Conservation (phyloP, 1,140 invertebrate genomes). For the Dreissena polymorpha region DNA sequence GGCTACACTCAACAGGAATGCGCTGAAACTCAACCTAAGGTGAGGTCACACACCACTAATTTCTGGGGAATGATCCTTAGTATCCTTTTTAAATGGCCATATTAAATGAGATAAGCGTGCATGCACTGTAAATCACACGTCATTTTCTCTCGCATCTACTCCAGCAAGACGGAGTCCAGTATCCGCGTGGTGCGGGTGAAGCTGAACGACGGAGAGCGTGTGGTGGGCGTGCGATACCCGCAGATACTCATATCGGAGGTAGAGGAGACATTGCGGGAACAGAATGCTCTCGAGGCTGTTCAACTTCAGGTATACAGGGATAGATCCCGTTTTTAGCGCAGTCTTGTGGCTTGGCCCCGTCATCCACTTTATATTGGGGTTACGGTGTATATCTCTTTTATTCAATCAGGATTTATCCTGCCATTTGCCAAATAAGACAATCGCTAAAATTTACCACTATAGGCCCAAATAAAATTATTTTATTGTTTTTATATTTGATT, state of each 20-base stretch:
- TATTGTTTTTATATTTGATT: too few relatives aligned
- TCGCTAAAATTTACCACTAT: too few relatives aligned
- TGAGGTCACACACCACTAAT: constrained; percentile 45
- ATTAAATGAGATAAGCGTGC: too few relatives aligned
- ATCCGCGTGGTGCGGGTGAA: constrained; percentile 75
- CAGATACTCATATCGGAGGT: constrained; percentile 72
- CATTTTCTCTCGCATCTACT: constrained; percentile 50
- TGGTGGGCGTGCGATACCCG: constrained; percentile 76
- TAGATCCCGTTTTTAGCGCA: neutral
- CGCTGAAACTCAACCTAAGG: constrained; percentile 70
- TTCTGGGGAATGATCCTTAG: too few relatives aligned
- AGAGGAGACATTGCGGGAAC: constrained; percentile 69
- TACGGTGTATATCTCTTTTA: neutral
- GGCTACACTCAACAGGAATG: constrained; percentile 65
- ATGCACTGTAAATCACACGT: constrained; percentile 5
- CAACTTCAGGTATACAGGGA: neutral
- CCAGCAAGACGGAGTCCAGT: constrained; percentile 72
- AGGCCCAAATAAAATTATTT: too few relatives aligned
- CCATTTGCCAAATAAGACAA: too few relatives aligned
- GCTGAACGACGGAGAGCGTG: constrained; percentile 72
- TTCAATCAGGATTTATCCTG: neutral
- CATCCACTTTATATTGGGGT: too few relatives aligned
- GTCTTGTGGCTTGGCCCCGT: neutral
- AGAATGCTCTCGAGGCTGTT: constrained; percentile 35
- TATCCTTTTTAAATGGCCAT: too few relatives aligned